A percentile compares a stretch with the other conserved stretches of the same genome.
These are phyloP conservation scores for Drosophila sordidula DNA, from an alignment of 2,888 invertebrate species.

Conservation along the genomic window DNA sequence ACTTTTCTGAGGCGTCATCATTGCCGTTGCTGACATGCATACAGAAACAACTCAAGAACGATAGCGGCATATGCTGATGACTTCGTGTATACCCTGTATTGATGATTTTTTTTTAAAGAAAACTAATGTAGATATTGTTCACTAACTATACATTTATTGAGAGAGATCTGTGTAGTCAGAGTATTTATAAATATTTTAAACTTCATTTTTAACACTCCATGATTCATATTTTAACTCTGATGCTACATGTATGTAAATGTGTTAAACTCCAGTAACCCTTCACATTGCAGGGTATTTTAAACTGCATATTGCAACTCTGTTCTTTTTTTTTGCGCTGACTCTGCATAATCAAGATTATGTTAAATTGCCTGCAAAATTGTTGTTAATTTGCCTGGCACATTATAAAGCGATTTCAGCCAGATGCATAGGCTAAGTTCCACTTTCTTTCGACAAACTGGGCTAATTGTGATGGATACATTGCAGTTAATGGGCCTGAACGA, in stretches of 20 bases:
- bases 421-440: slow-evolving; percentile 71
- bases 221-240: background rate
- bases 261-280: background rate
- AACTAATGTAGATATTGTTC: background rate
- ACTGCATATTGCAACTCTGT: slow-evolving; percentile 41
- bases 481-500: slow-evolving; percentile 42
- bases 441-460: slow-evolving; percentile 65
- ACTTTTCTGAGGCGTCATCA: slow-evolving; percentile 49
- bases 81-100: slow-evolving; percentile 23
- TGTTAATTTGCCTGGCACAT: slow-evolving; percentile 74
- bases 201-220: background rate
- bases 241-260: too few species aligned
- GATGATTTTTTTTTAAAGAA: background rate
- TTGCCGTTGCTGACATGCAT: slow-evolving; percentile 54
- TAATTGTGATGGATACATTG: slow-evolving; percentile 71
- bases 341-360: slow-evolving; percentile 74
- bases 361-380: slow-evolving; percentile 79
- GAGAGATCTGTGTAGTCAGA: too few species aligned
- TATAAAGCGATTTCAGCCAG: slow-evolving; percentile 71
- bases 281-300: slow-evolving; percentile 35
- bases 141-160: background rate
- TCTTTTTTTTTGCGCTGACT: slow-evolving; percentile 18
- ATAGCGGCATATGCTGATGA: background rate
- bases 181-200: too few species aligned
- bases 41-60: slow-evolving; percentile 34